A percentile compares a stretch with the other conserved stretches of the same genome.
Conservation (phyloP, 2,113 vertebrate species). For the Dromiciops gliroides region DNA sequence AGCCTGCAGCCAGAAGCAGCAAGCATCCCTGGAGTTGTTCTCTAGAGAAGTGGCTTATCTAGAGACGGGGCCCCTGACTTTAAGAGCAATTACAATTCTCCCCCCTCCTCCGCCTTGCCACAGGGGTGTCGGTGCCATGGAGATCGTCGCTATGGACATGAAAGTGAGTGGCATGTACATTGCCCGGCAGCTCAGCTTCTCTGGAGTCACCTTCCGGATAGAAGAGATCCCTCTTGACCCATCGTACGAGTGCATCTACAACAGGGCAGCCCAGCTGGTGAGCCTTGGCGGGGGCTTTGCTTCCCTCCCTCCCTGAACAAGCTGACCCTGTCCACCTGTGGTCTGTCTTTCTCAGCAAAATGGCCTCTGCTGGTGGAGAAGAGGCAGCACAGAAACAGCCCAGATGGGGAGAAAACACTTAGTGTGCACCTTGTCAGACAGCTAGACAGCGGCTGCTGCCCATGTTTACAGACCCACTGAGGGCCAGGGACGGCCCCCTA, state of each 20-base stretch:
- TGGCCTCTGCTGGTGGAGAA: background rate
- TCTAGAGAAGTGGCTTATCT: no score
- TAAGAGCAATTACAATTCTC: background rate
- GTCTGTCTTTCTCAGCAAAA: no score
- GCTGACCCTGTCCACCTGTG: background rate
- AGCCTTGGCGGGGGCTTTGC: conserved; percentile 55
- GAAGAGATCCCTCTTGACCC: conserved; percentile 94
- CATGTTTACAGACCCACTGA: background rate
- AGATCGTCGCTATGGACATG: conserved; percentile 99
- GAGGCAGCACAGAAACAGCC: background rate
- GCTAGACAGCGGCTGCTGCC: background rate
- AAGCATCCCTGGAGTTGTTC: background rate
- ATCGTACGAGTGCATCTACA: conserved; percentile 92
- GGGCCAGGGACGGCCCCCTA: background rate
- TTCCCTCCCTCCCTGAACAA: background rate
- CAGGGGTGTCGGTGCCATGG: conserved; percentile 98
- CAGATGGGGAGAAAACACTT: background rate
- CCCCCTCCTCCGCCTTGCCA: background rate
- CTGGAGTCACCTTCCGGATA: conserved; percentile 95
- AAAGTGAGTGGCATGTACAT: conserved; percentile 99
- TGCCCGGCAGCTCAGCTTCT: conserved; percentile 98
- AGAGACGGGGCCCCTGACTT: background rate
- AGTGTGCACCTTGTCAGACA: background rate
- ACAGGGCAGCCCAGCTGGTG: conserved; percentile 97
- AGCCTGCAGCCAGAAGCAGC: background rate